Evolutionary conservation across 2,888 invertebrate species (phyloP), one percentile per base, ranked within the genome.

Genomic region (Ypsolopha scabrella): DNA sequence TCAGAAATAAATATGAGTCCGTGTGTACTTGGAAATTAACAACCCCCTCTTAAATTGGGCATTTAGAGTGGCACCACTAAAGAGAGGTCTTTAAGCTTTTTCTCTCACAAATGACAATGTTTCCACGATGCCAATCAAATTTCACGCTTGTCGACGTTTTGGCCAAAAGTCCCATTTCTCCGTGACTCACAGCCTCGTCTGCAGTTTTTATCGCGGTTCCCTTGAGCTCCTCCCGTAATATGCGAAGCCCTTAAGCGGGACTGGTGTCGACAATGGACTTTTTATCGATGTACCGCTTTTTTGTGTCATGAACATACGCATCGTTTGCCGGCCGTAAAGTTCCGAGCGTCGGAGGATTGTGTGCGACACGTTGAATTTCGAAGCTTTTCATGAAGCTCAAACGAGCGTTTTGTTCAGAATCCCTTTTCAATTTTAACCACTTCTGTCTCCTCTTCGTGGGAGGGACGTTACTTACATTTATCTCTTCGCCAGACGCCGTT

Each of bases 261-360:
- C 64, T 64, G 74, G 72, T 76, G 75, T 71, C 73, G 73, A 72
- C 76, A 75, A 77, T 77, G 75, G 75, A 67, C 64, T 75, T 80
- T 81, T 81, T 81, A 80, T 80, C 76, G 74, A 59, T 68, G 63
- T 62, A 67, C 72, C 68, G 69, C 64, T 67, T 74, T 71, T 64
- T 72, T 70, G 71, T 67, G 68, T 59, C 68, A 68, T 63, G 64
- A 67, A 73, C 70, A 71, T 67, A 71, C 71, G 70, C 71, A 68
- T 75, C 75, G 72, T 79, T 80, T 76, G 66, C 59, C 63, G 68
- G 65, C 67, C 75, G 71, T 78, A 77, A 75, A 74, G 74, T 74
- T 68, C 60, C 63, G 60, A 68, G 67, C 65, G 62, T 41, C 53
- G 52, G 54, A 62, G 63, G 58, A 61, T 56, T 63, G 65, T 67